Evolutionary conservation across 1,140 invertebrate species (phyloP), one percentile per base, ranked within the genome.

Genomic region (Coenobita brevimanus): DNA sequence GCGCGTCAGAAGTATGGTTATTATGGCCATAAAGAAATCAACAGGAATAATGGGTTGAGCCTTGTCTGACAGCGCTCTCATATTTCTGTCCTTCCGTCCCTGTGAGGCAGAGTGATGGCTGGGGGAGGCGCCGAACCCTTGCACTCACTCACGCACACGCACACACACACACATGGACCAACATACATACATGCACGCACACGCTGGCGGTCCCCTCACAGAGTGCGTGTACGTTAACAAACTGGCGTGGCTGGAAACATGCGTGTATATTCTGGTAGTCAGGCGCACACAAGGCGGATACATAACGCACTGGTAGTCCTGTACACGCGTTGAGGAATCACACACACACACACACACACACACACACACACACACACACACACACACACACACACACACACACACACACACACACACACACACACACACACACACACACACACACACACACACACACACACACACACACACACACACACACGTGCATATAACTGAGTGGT

Each of bases 21-120:
- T 81, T 81, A 81, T 64, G 36, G 78, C 60, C 78, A 81, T 81
- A 81, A 81, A 81, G 78, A 81, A 67, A 81, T 81, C 78, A 81
- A 46, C 78, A 81, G 78, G 78, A 81, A 81, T 81, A 64, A 81
- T 81, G 60, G 57, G 3, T 81, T 64, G 57, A 64, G 57, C 60
- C 57, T 33, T n/a, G 78, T 38, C 60, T 81, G 78, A 81, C 78
- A 81, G 54, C 27, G 60, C 78, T 27, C 78, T 81, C 62, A 81
- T 81, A 81, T 81, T 81, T 81, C 78, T 81, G 78, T 81, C 78
- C 60, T 38, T 81, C 78, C 54, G 78, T 57, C 78, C 33, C 17
- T 81, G 78, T 81, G 67, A 73, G 67, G 64, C 60, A 75, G 46
- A 83, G 82, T 73, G 82, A 83, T 81, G 78, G 78, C 17, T 54